Evolutionary conservation across 2,888 invertebrate species (phyloP), one percentile per base, ranked within the genome.

Genomic region (Zygaena filipendulae): DNA sequence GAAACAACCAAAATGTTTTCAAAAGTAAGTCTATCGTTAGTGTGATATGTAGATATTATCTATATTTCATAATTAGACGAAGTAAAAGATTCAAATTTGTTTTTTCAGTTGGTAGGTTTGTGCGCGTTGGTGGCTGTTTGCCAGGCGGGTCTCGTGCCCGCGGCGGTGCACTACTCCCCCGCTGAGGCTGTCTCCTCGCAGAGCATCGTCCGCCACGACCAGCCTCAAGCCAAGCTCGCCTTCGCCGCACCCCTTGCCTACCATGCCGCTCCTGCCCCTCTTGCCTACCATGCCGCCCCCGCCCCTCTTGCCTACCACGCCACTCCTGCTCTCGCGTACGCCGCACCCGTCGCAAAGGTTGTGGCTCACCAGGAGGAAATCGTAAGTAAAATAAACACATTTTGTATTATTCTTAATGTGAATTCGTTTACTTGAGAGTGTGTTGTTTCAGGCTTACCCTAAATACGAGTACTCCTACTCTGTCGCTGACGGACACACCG

Each of bases 401-500:
- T 18, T 27, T 25, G n/a, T 32, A 29, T 25, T 30, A 38, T 16
- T 21, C 39, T 30, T 30, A 4, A 13, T 4, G 31, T 19, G 30
- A 36, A 9, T 10, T 53, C 62, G 35, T 36, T 21, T 21, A 26
- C 8, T 12, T n/a, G n/a, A 16, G 16, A 6, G 4, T 16, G 4
- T 16, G 16, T 16, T 16, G 16, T 16, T 36, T 7, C 42, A 62
- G 61, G 48, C 55, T 2, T 43, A 60, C 53, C 67, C 68, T 30
- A 58, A 64, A 44, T 69, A 69, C 52, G 66, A 71, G 44, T 81
- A 66, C 62, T 63, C 57, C 33, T 82, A 82, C 56, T 72, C 77
- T 23, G 77, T 82, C 3, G 62, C 72, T 42, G 82, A 82, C 47
- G 66, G 66, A 16, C 72, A 79, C 56, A 72, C 80, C 46, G 81